Conservation (phyloP, 1,140 invertebrate species). For the Drosophila sturtevanti region DNA sequence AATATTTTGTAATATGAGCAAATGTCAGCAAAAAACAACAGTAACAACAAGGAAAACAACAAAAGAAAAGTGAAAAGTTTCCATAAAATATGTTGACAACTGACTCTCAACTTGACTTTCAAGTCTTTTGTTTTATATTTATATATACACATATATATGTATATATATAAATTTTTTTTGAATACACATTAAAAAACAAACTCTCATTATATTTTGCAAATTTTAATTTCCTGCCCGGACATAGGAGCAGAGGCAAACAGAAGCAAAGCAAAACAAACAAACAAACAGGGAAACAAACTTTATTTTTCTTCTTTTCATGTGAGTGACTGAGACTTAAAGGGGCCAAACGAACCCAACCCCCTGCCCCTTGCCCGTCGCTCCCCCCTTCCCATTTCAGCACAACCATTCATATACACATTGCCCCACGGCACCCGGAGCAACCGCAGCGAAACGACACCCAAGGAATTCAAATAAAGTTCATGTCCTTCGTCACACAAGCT, state of each 20-base stretch:
- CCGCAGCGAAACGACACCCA: conserved; percentile 59
- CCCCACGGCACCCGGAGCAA: conserved; percentile 29
- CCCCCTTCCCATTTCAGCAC: neutral
- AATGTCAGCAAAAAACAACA: neutral
- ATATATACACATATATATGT: neutral
- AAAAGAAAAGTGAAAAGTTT: conserved; percentile 9
- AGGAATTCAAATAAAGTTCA: conserved; percentile 81
- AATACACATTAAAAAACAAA: conserved; percentile 60
- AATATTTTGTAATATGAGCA: neutral
- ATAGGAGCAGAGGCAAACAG: conserved; percentile 29
- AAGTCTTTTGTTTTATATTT: neutral
- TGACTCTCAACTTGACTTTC: conserved; percentile 11
- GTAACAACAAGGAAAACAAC: conserved; percentile 42
- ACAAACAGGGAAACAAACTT: conserved; percentile 41
- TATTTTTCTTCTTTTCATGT: conserved; percentile 16
- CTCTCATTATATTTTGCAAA: conserved; percentile 70
- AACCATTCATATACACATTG: conserved; percentile 21
- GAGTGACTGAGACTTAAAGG: conserved; percentile 36
- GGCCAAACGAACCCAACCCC: neutral
- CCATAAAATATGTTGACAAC: conserved; percentile 20
- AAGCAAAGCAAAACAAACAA: conserved; percentile 34
- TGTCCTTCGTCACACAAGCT: conserved; percentile 49
- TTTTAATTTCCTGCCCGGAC: conserved; percentile 73
- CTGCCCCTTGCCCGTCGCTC: neutral
- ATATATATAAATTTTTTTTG: conserved; percentile 5